Percentiles rank a stretch among this genome's conserved stretches.
These are phyloP conservation scores for Adoxophyes honmai DNA, from an alignment of 1,140 invertebrate genomes.

Conservation along the genomic window DNA sequence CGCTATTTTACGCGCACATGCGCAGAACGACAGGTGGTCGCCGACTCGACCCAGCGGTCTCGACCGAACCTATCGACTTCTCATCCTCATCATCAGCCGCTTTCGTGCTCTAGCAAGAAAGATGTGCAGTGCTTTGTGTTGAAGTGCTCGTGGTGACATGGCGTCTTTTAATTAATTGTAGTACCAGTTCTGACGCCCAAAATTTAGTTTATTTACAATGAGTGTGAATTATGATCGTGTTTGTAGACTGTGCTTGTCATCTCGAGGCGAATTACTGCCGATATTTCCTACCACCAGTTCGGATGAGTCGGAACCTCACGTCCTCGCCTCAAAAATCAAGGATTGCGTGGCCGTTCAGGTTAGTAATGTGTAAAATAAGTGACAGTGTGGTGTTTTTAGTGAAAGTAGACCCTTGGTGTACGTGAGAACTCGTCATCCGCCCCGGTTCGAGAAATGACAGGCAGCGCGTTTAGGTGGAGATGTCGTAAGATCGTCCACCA, in stretches of 20 bases:
- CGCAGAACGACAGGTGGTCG: slow-evolving; percentile 76
- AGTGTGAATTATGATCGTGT: slow-evolving; percentile 75
- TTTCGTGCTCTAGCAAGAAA: slow-evolving; percentile 72
- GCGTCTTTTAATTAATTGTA: slow-evolving; percentile 65
- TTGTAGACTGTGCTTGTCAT: slow-evolving; percentile 81
- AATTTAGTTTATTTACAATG: slow-evolving; percentile 72
- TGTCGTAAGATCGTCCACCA: slow-evolving; percentile 78
- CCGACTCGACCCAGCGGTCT: slow-evolving; percentile 68
- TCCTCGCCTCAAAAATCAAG: slow-evolving; percentile 79
- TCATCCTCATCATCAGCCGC: slow-evolving; percentile 75
- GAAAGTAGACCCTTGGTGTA: slow-evolving; percentile 72
- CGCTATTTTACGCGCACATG: slow-evolving; percentile 71
- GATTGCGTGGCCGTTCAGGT: slow-evolving; percentile 81
- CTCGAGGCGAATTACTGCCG: slow-evolving; percentile 74
- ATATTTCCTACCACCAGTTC: slow-evolving; percentile 76
- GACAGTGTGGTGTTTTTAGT: slow-evolving; percentile 57
- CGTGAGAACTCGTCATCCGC: slow-evolving; percentile 74
- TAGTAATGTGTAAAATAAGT: slow-evolving; percentile 57
- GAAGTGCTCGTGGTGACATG: slow-evolving; percentile 75
- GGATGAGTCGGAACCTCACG: slow-evolving; percentile 75
- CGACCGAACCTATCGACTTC: slow-evolving; percentile 74
- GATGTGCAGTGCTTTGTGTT: slow-evolving; percentile 74
- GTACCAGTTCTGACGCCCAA: slow-evolving; percentile 45
- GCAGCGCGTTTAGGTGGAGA: slow-evolving; percentile 71
- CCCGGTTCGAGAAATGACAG: slow-evolving; percentile 68